Conservation (phyloP, 2,888 invertebrate genomes). For the Rhaphigaster nebulosa region DNA sequence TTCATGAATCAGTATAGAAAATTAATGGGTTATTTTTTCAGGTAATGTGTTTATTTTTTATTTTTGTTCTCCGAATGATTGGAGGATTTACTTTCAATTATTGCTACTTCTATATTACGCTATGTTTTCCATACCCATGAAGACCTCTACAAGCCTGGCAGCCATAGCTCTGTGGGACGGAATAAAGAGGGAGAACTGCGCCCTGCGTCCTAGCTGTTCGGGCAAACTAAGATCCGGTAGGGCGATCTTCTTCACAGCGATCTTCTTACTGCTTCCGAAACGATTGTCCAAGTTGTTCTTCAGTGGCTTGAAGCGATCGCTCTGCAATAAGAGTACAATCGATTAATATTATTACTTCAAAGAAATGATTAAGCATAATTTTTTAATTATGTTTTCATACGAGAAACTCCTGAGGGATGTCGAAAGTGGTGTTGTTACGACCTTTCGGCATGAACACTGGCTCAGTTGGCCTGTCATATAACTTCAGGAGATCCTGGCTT, state of each 20-base stretch:
- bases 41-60: no score
- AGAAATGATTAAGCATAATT: background rate
- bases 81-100: no score
- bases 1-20: no score
- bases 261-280: constrained; percentile 71
- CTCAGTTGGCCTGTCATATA: constrained; percentile 83
- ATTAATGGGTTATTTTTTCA: no score
- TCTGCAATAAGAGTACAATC: constrained; percentile 66
- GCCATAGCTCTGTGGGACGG: constrained; percentile 81
- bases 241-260: constrained; percentile 73
- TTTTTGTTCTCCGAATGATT: no score
- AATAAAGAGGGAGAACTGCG: constrained; percentile 82
- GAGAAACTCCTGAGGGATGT: constrained; percentile 77
- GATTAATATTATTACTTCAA: background rate
- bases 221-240: constrained; percentile 77
- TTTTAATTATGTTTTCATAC: constrained; percentile 71
- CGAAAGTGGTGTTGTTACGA: constrained; percentile 72
- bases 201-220: constrained; percentile 75
- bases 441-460: constrained; percentile 83
- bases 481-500: constrained; percentile 70
- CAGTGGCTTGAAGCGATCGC: constrained; percentile 73
- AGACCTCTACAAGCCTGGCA: constrained; percentile 77
- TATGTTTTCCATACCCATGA: constrained; percentile 73
- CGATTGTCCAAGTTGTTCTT: constrained; percentile 74
- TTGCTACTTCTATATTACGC: no score